Percentiles rank a stretch among this genome's conserved stretches.
These are phyloP conservation scores for Oscheius myriophilus DNA, from an alignment of 2,888 invertebrate species.

Conservation along the genomic window DNA sequence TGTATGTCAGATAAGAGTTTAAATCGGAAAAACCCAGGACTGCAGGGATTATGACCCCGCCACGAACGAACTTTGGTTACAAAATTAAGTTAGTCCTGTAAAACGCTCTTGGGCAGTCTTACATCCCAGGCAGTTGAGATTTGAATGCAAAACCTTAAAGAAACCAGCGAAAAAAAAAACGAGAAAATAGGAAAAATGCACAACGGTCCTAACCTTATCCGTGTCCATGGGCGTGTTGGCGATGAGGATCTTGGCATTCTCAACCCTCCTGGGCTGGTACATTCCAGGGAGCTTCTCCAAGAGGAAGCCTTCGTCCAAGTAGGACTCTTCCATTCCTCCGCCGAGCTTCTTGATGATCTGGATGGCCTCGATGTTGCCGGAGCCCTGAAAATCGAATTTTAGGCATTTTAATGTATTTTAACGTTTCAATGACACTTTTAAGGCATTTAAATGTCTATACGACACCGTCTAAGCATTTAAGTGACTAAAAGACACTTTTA, in stretches of 20 bases:
- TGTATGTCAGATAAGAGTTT: too few species aligned
- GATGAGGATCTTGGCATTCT: slow-evolving; percentile 94
- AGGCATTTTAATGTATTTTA: background rate
- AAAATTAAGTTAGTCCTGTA: too few species aligned
- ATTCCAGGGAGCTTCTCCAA: slow-evolving; percentile 96
- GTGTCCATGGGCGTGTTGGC: slow-evolving; percentile 99
- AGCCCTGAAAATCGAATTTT: slow-evolving; percentile 75
- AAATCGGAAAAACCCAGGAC: too few species aligned
- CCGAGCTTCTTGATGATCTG: slow-evolving; percentile 97
- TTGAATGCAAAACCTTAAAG: background rate
- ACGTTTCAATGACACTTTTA: background rate
- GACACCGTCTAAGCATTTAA: too few species aligned
- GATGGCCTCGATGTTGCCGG: slow-evolving; percentile 92
- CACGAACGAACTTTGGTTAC: too few species aligned
- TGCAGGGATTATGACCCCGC: too few species aligned
- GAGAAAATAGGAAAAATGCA: too few species aligned
- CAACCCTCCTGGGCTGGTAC: slow-evolving; percentile 93
- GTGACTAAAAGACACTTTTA: too few species aligned
- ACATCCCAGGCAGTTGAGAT: too few species aligned
- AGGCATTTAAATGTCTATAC: too few species aligned
- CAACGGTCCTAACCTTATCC: slow-evolving; percentile 84
- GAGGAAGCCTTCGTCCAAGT: slow-evolving; percentile 87
- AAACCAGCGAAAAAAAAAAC: too few species aligned
- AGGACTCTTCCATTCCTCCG: slow-evolving; percentile 90
- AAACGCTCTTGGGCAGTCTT: too few species aligned